Conservation (phyloP, 2,797 vertebrate species). For the Pseudopleuronectes americanus region DNA sequence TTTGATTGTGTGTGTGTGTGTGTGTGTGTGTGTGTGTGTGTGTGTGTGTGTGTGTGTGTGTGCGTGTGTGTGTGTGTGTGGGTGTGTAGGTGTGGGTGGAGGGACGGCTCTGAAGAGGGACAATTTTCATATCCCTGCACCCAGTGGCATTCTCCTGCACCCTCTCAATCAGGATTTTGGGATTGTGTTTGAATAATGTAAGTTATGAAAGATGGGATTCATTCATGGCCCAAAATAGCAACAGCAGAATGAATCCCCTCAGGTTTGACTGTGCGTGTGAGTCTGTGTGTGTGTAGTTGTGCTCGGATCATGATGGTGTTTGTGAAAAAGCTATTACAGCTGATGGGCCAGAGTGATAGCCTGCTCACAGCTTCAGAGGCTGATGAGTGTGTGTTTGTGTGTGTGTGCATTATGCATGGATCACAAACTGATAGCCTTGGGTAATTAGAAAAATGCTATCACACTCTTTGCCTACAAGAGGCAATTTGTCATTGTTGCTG, state of each 20-base stretch:
- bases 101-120: background rate
- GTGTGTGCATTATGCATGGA: slow-evolving; percentile 49
- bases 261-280: slow-evolving; percentile 58
- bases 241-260: slow-evolving; percentile 50
- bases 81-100: background rate
- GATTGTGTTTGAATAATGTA: slow-evolving; percentile 65
- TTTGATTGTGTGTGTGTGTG: slow-evolving; percentile 12
- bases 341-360: slow-evolving; percentile 7
- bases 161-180: slow-evolving; percentile 50
- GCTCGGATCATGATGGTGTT: slow-evolving; percentile 42
- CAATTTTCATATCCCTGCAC: slow-evolving; percentile 49
- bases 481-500: slow-evolving; percentile 61
- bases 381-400: slow-evolving; percentile 28
- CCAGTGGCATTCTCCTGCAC: slow-evolving; percentile 28
- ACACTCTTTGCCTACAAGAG: slow-evolving; percentile 49
- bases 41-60: background rate
- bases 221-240: slow-evolving; percentile 67
- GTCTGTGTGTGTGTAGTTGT: slow-evolving; percentile 11
- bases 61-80: background rate
- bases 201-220: slow-evolving; percentile 60
- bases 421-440: slow-evolving; percentile 53
- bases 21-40: background rate
- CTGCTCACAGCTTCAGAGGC: slow-evolving; percentile 7
- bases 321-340: slow-evolving; percentile 64
- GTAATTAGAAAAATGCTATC: slow-evolving; percentile 69